phyloP scores from a whole-genome alignment of 2,888 invertebrate genomes.

The Palloptera scutellata region DNA sequence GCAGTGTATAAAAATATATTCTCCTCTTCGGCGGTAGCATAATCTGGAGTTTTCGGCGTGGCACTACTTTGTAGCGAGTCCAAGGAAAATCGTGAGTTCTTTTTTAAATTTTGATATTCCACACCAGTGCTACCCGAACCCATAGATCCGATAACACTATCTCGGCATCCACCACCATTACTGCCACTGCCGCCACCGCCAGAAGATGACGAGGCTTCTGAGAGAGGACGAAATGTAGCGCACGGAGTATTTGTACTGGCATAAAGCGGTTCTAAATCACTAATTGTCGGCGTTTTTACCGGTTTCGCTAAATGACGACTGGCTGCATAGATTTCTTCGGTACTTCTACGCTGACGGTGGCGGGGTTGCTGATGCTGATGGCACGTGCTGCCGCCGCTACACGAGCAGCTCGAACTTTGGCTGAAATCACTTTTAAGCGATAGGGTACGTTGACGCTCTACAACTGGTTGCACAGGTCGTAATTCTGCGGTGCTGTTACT shows the following conservation, averaged over 20 bases:
- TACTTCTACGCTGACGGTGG: conserved; percentile 14
- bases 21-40: conserved; percentile 58
- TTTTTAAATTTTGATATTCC: conserved; percentile 59
- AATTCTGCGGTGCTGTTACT: conserved; percentile 15
- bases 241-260: conserved; percentile 44
- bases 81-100: conserved; percentile 61
- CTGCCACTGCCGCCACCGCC: conserved; percentile 51
- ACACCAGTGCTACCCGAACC: conserved; percentile 45
- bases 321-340: conserved; percentile 51
- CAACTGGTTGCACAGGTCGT: conserved; percentile 6
- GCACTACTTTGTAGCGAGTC: conserved; percentile 62
- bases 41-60: conserved; percentile 62
- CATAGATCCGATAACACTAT: conserved; percentile 43
- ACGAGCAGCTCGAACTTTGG: conserved; percentile 44
- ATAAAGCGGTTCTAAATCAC: conserved; percentile 58
- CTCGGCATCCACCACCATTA: conserved; percentile 39
- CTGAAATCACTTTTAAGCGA: conserved; percentile 56
- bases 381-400: conserved; percentile 27
- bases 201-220: conserved; percentile 58
- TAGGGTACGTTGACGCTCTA: conserved; percentile 55
- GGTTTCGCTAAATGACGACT: conserved; percentile 49
- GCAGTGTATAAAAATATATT: conserved; percentile 61
- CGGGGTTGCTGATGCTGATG: conserved; percentile 39
- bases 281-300: conserved; percentile 56
- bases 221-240: conserved; percentile 57